Base-by-base conservation (phyloP, 2,113 vertebrate genomes). In the Tragelaphus strepsiceros region DNA sequence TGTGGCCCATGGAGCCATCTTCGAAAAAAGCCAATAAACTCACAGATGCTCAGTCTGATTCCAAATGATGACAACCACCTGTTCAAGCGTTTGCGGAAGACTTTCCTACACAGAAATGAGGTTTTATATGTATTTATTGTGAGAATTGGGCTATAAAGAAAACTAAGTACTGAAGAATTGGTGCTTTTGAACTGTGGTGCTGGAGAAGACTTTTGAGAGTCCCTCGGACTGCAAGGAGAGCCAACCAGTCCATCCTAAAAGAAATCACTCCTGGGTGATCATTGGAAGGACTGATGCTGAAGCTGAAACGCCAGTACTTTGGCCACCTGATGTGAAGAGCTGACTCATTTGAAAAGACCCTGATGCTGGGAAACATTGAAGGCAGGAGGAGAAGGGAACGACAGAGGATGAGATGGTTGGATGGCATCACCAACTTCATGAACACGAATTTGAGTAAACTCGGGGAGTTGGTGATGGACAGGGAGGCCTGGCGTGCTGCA, bases 31-130 rank as follows among this genome's bases (percentile, higher is more conserved):
- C 11, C 46, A 30, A 15, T 21, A 51, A 49, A 17, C 13, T 5
- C 8, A 9, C 15, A 7, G 35, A 39, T 21, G 14, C 10, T 56
- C 49, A 19, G 10, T 81, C 35, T 4, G 24, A 14, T 21, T 56
- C 35, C 54, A 14, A 15, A 15, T 28, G 10, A 30, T 43, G 39
- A 39, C 39, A 35, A 6, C 5, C 12, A 30, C 30, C 6, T 28
- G 14, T 21, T 1, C 7, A 4, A 85, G n/a, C 30, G 46, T 51
- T 59, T 51, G 7, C 0, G 0, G 64, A 49, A 43, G 5, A 30
- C 28, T 49, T 86, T 49, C 7, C 10, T 28, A 51, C 39, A 9
- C 24, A 54, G 12, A 59, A 86, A 86, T 15, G 17, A 49, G 7
- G 30, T 61, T 54, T 67, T n/a, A 4, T 67, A 67, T 35, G 17